Percentiles rank a stretch among this genome's conserved stretches.
Conservation (phyloP, 2,113 vertebrate species). For the rat (Rattus norvegicus) region DNA sequence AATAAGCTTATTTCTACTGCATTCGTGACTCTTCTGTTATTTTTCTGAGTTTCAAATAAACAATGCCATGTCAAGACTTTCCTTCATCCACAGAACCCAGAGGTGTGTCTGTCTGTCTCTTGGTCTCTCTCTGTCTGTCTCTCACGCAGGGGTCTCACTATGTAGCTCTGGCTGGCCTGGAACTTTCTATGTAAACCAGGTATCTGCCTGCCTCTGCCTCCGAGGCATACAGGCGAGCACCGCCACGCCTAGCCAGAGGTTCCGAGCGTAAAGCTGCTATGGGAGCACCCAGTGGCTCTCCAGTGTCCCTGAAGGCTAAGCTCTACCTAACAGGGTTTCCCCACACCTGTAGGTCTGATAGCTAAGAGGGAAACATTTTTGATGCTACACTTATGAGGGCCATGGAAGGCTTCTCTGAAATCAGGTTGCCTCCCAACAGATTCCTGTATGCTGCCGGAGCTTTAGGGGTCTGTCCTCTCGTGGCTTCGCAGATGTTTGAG, state of each 20-base stretch:
- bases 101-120: not conserved
- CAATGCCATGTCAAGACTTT: slow-evolving; percentile 27
- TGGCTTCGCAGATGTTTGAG: slow-evolving; percentile 78
- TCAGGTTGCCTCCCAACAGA: not conserved
- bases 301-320: slow-evolving; percentile 9
- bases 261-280: slow-evolving; percentile 11
- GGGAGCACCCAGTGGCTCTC: slow-evolving; percentile 19
- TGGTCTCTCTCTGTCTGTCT: not conserved
- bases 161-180: not conserved
- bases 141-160: not conserved
- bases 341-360: not conserved
- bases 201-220: not conserved
- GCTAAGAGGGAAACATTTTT: not conserved
- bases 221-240: not conserved
- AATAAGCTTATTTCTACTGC: slow-evolving; percentile 51
- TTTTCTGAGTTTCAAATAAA: slow-evolving; percentile 36
- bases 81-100: not conserved
- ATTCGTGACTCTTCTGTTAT: slow-evolving; percentile 26
- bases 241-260: not conserved
- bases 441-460: not conserved
- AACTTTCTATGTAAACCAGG: not conserved
- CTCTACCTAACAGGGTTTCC: slow-evolving; percentile 43
- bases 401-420: slow-evolving; percentile 29
- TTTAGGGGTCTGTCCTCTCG: slow-evolving; percentile 72
- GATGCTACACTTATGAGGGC: not conserved